These are phyloP conservation scores for Drosophila mercatorum DNA, from an alignment of 2,888 invertebrate species.

Conservation along the genomic window DNA sequence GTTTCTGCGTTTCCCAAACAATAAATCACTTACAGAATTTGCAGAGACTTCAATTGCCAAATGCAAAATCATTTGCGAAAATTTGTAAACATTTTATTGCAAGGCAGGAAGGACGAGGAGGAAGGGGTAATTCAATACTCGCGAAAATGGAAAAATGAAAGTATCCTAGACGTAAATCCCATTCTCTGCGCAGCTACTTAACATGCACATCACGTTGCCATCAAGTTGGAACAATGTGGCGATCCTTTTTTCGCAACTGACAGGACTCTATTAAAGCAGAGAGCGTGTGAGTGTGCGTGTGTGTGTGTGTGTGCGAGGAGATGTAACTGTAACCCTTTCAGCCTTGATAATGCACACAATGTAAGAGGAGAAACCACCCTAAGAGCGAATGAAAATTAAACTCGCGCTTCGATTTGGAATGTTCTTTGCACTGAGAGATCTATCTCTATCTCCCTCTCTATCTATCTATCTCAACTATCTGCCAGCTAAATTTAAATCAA, in stretches of 20 bases:
- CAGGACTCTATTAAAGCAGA: slow-evolving; percentile 34
- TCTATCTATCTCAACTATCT: background rate
- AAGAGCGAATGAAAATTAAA: background rate
- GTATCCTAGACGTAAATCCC: slow-evolving; percentile 27
- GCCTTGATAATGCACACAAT: background rate
- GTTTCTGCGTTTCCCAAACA: slow-evolving; percentile 36
- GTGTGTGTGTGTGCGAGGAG: background rate
- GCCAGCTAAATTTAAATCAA: background rate
- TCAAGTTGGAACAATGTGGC: slow-evolving; percentile 33
- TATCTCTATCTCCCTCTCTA: background rate
- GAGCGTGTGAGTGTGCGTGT: slow-evolving; percentile 5
- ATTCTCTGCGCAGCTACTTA: slow-evolving; percentile 58
- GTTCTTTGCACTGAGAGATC: slow-evolving; percentile 8
- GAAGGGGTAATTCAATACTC: background rate
- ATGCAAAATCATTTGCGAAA: slow-evolving; percentile 74
- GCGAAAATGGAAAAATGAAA: background rate
- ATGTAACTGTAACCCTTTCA: slow-evolving; percentile 49
- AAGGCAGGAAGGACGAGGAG: background rate
- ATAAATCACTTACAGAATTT: slow-evolving; percentile 59
- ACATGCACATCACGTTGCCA: slow-evolving; percentile 38
- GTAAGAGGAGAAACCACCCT: slow-evolving; percentile 22
- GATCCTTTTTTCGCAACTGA: slow-evolving; percentile 40
- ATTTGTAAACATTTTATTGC: slow-evolving; percentile 78
- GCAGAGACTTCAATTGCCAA: slow-evolving; percentile 39
- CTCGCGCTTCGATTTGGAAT: slow-evolving; percentile 4